These are phyloP conservation scores for Mellivora capensis DNA, from an alignment of 2,113 vertebrate species.

Conservation along the genomic window DNA sequence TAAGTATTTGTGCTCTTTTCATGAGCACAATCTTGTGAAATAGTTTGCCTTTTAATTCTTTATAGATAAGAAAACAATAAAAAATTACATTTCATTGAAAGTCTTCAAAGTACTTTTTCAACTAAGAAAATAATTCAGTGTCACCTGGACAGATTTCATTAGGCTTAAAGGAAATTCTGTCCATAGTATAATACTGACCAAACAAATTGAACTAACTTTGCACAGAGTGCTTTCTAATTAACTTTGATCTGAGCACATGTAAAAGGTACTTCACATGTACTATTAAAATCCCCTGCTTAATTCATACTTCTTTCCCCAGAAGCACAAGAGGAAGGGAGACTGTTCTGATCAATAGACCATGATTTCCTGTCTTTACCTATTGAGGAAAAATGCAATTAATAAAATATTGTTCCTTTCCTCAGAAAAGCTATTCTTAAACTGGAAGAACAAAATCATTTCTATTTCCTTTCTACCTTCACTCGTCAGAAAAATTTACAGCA, in stretches of 20 bases:
- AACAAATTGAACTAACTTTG: not conserved
- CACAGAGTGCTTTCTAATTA: not conserved
- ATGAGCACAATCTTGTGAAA: not conserved
- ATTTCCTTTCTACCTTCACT: constrained; percentile 76
- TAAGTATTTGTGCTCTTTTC: not conserved
- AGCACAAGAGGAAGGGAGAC: constrained; percentile 63
- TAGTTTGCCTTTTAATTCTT: not conserved
- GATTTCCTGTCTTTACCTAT: constrained; percentile 76
- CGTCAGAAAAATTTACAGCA: constrained; percentile 79
- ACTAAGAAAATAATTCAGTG: not conserved
- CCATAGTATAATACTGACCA: not conserved
- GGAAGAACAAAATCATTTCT: constrained; percentile 78
- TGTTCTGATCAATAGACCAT: constrained; percentile 73
- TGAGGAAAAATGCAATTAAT: constrained; percentile 76
- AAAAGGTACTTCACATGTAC: not conserved
- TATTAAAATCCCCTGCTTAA: constrained; percentile 47
- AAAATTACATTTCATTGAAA: not conserved
- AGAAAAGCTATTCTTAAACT: constrained; percentile 81
- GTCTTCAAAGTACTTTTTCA: constrained; percentile 27
- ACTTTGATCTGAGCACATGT: constrained; percentile 31
- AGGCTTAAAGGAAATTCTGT: not conserved
- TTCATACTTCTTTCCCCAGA: constrained; percentile 43
- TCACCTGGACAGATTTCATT: not conserved
- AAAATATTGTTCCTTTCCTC: constrained; percentile 78
- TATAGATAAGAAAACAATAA: not conserved